Base-by-base conservation (phyloP, 1,140 invertebrate genomes). In the Phortica variegata region DNA sequence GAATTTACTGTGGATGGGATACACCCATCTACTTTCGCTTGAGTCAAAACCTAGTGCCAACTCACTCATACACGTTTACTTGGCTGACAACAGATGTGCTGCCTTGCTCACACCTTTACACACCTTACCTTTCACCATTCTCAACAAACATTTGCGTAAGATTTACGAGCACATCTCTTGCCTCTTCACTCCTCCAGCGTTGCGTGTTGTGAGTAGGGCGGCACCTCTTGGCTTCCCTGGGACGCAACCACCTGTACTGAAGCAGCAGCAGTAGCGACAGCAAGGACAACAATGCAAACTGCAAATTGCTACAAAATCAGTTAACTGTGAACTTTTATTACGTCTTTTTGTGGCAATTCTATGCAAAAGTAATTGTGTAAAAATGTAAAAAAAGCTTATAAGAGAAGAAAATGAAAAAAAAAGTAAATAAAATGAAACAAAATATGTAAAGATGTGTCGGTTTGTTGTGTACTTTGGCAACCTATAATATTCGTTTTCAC, bases 291-390 rank as follows among this genome's bases (percentile, higher is more conserved):
- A 26, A 26, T 6, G 49, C 58, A 60, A 60, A 60, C 58, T 60
- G 58, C 55, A 60, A 60, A 60, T 60, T 60, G 58, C 58, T 60
- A 55, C 55, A 60, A 60, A 60, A 60, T 60, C 58, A 60, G 55
- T 60, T 60, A 55, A 58, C 55, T 60, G 58, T 60, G 58, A 55
- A 60, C 51, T 60, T 58, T 60, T 60, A 58, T 60, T 48, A 55
- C 58, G 51, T 60, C 34, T 60, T 54, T 54, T 58, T 34, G 23
- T 19, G 29, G 40, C 29, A 36, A 43, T 26, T 26, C 10, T 26
- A 38, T 40, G 31, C 33, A 36, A 41, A 45, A 36, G 32, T 23
- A n/a, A 34, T 15, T 15, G 9, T n/a, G n/a, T n/a, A 34, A 15
- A 34, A 15, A 9, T n/a, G 32, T n/a, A 15, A 34, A 15, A 34